Base-by-base conservation (phyloP, 2,888 invertebrate species). In the Lepidocyrtoides sp. region DNA sequence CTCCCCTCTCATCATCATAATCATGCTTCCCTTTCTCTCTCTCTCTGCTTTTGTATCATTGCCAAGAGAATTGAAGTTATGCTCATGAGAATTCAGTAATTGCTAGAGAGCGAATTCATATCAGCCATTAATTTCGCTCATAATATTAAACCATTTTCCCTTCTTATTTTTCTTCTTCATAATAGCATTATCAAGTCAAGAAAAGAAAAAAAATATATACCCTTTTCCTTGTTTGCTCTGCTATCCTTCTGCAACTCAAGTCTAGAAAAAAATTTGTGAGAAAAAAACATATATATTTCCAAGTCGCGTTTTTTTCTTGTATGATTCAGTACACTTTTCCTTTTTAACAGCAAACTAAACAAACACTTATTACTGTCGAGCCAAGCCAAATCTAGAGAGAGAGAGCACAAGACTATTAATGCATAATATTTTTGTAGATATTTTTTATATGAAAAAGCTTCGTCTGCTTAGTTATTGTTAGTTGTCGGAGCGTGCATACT, bases 21-120 rank as follows among this genome's bases (percentile, higher is more conserved):
- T 82, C 51, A 41, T 60, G 36, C 20, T 77, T 63, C 20, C 54
- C 17, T 29, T 48, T 29, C 66, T n/a, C 44, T 60, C 66, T 69
- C 29, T 32, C 0, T 79, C 23, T 79, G 44, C 66, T 77, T 86
- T 93, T 93, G 93, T 94, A 93, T 93, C 92, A 93, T 93, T 93
- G 93, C 93, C 93, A 94, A 94, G 93, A 93, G 93, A 93, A 92
- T 93, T 92, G 87, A 90, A 93, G 94, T 93, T 92, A 93, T 93
- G 92, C 94, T 93, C 94, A 94, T 94, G 94, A 94, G 94, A 87
- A 93, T 93, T 93, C 92, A 86, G 94, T 94, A 94, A 94, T 94
- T 94, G 94, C 93, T 90, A 92, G 93, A 91, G 60, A 91, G 93
- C 92, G 92, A 92, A 92, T 93, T 93, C 93, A 94, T 93, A 94